These are phyloP conservation scores for Oncorhynchus keta DNA, from an alignment of 2,113 vertebrate genomes.

Conservation along the genomic window DNA sequence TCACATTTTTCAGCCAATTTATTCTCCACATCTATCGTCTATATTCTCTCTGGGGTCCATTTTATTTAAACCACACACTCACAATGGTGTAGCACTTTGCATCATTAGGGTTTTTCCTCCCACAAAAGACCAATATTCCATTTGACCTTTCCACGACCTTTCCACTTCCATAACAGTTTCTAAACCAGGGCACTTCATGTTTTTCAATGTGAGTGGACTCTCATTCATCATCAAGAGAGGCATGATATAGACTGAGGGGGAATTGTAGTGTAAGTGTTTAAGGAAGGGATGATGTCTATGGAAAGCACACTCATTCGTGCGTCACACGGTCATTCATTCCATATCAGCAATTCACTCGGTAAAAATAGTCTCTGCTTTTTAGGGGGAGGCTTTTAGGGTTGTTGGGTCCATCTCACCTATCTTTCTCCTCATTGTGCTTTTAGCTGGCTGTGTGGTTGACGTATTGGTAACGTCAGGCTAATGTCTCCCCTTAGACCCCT, in stretches of 20 bases:
- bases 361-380: background rate
- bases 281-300: background rate
- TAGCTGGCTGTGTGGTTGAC: background rate
- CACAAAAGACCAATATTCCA: too few relatives aligned
- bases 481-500: constrained; percentile 16
- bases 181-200: too few relatives aligned
- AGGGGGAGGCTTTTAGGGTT: constrained; percentile 26
- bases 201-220: background rate
- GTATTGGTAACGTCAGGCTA: constrained; percentile 4
- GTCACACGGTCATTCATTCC: constrained; percentile 22
- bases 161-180: too few relatives aligned
- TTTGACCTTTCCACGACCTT: too few relatives aligned
- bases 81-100: too few relatives aligned
- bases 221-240: too few relatives aligned
- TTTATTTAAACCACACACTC: background rate
- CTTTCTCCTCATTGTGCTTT: constrained; percentile 10
- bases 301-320: constrained; percentile 13
- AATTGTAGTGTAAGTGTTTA: background rate
- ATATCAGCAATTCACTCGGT: constrained; percentile 4
- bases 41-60: background rate
- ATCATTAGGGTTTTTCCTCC: too few relatives aligned
- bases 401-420: constrained; percentile 7
- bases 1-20: too few relatives aligned
- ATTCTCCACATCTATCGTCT: background rate
- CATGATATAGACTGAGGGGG: background rate